Evolutionary conservation across 2,888 invertebrate species (phyloP).

Genomic region (Lysandra coridon): DNA sequence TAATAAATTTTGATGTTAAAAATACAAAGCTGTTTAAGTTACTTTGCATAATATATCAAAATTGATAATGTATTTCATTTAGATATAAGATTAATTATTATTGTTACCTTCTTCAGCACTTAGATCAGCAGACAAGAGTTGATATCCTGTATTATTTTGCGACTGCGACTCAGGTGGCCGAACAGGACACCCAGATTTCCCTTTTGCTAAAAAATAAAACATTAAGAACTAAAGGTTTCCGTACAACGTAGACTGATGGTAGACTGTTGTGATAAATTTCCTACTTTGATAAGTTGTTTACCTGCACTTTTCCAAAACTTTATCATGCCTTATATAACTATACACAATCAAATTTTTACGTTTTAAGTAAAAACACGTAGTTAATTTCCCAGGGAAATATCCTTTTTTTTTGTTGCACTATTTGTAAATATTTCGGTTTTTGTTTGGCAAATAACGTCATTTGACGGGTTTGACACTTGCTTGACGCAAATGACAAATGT

Average conservation of each 20-base stretch:
- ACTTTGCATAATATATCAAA: not conserved
- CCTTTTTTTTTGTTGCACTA: not conserved
- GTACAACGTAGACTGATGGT: slow-evolving; percentile 30
- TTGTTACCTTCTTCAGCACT: slow-evolving; percentile 63
- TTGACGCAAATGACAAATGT: too few relatives aligned
- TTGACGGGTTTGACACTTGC: too few relatives aligned
- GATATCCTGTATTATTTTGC: slow-evolving; percentile 43
- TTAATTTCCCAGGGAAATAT: not conserved
- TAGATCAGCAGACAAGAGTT: slow-evolving; percentile 51
- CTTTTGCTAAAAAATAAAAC: slow-evolving; percentile 62
- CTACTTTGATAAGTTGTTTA: slow-evolving; percentile 50
- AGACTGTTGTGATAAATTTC: slow-evolving; percentile 7
- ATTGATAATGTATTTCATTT: not conserved
- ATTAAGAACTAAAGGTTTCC: slow-evolving; percentile 32
- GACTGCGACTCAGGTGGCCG: slow-evolving; percentile 64
- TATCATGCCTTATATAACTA: slow-evolving; percentile 78
- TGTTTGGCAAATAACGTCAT: not conserved
- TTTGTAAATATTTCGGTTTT: slow-evolving; percentile 15
- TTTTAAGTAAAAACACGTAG: not conserved
- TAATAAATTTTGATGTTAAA: slow-evolving; percentile 23
- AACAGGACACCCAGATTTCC: slow-evolving; percentile 74
- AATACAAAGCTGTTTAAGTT: not conserved
- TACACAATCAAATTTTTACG: not conserved
- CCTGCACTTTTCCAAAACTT: slow-evolving; percentile 89
- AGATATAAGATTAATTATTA: slow-evolving; percentile 35